Base-by-base conservation (phyloP, 35 echinoderm and acorn worm species). In the Eucidaris tribuloides region DNA sequence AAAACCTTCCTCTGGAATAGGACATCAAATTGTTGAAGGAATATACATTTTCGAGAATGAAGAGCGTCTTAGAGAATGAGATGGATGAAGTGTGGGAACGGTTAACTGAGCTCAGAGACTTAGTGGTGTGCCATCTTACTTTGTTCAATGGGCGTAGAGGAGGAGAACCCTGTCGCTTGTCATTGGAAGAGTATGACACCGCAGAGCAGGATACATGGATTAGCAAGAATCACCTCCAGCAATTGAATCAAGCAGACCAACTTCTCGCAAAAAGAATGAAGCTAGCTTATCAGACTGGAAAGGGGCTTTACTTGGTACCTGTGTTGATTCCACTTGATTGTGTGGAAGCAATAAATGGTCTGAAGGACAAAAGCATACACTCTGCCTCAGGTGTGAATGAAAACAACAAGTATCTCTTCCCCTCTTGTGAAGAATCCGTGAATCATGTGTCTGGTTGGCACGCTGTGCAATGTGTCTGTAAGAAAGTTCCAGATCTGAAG, bases 391-490 rank as follows among this genome's bases (percentile, higher is more conserved):
- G n/a, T 52, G 48, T 52, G 9, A 9, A 11, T 11, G 48, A 52
- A 52, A 52, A n/a, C 48, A 52, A 52, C n/a, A 52, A 52, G n/a
- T 52, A 52, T n/a, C n/a, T 52, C 9, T 52, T 52, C n/a, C 48
- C 48, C 9, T 52, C 48, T 11, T 11, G 9, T n/a, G n/a, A 52
- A n/a, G 9, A 52, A n/a, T 52, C 48, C 9, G n/a, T 11, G 48
- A n/a, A 52, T 11, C 48, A 52, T 52, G 48, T 52, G 46, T 93
- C 79, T n/a, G 91, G 91, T 4, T 93, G 79, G 91, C 91, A 93
- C 71, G 91, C 91, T 5, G 63, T 93, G 0, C 6, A 64, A 20
- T 29, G 23, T 30, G 33, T 78, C 1, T 74, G 62, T 58, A 48
- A 92, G 1, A 71, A 77, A 36, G 24, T 87, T 49, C 14, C 84